A percentile compares a stretch with the other conserved stretches of the same genome.
Conservation (phyloP, 2,888 invertebrate species). For the Lasius fuliginosus region DNA sequence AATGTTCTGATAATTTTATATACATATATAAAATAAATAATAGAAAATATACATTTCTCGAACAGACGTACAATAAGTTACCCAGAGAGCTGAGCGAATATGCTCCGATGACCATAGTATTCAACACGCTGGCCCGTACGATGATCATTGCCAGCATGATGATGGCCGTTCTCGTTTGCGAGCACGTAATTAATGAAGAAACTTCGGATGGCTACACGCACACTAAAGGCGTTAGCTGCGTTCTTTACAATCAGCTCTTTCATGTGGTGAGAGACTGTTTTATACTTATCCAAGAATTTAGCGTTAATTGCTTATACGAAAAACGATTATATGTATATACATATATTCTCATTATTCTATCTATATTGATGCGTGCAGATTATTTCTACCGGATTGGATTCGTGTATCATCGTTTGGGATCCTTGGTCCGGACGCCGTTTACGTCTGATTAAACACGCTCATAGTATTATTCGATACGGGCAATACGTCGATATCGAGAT, state of each 20-base stretch:
- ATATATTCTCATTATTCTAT: neutral
- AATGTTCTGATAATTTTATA: neutral
- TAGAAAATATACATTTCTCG: neutral
- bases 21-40: constrained; percentile 18
- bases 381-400: constrained; percentile 93
- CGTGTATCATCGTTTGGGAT: constrained; percentile 94
- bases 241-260: constrained; percentile 92
- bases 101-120: constrained; percentile 88
- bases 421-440: constrained; percentile 91
- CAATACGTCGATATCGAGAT: constrained; percentile 91
- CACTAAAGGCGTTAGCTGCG: constrained; percentile 89
- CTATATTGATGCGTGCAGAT: constrained; percentile 83
- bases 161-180: constrained; percentile 90
- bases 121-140: constrained; percentile 90
- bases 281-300: constrained; percentile 41
- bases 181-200: constrained; percentile 89
- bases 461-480: constrained; percentile 90
- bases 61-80: constrained; percentile 90
- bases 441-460: constrained; percentile 90
- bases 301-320: neutral
- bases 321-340: neutral
- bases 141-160: constrained; percentile 90
- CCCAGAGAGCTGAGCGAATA: constrained; percentile 89
- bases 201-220: constrained; percentile 92
- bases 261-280: constrained; percentile 86